Percentiles rank a stretch among this genome's conserved stretches.
Evolutionary conservation across 1,140 invertebrate species (phyloP).

Genomic region (Drosophila pallidifrons): DNA sequence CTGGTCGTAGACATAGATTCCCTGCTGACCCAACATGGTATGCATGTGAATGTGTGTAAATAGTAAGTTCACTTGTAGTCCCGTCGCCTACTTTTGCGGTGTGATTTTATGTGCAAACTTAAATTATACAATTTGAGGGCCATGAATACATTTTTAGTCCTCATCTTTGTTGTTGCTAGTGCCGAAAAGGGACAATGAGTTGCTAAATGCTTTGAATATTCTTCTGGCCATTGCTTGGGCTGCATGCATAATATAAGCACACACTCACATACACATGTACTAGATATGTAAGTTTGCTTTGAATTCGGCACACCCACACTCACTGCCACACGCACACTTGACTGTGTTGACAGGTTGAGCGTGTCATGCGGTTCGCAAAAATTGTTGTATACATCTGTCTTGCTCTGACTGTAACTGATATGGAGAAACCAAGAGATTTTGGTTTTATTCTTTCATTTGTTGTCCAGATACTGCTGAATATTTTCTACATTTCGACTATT

Average conservation of each 20-base stretch:
- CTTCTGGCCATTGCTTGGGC: constrained; percentile 69
- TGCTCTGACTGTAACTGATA: constrained; percentile 26
- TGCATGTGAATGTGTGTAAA: constrained; percentile 15
- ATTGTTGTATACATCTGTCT: constrained; percentile 33
- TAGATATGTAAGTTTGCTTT: constrained; percentile 16
- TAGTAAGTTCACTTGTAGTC: constrained; percentile 60
- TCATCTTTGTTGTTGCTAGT: constrained; percentile 34
- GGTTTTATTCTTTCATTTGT: constrained; percentile 14
- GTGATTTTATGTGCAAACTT: constrained; percentile 83
- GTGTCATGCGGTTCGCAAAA: constrained; percentile 65
- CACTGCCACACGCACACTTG: constrained; percentile 2
- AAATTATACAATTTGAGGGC: constrained; percentile 79
- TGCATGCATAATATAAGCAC: constrained; percentile 72
- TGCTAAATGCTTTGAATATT: constrained; percentile 83
- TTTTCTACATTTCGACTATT: constrained; percentile 1
- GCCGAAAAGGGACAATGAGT: constrained; percentile 81
- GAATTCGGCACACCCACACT: constrained; percentile 19
- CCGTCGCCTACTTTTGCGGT: constrained; percentile 70
- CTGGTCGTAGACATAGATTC: constrained; percentile 15
- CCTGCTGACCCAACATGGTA: constrained; percentile 4
- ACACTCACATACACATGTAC: not conserved
- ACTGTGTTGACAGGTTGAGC: constrained; percentile 33
- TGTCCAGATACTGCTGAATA: not conserved
- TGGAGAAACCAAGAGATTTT: constrained; percentile 37
- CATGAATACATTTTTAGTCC: constrained; percentile 75